Evolutionary conservation across 1,140 invertebrate species (phyloP).

Genomic region (Bradysia coprophila): DNA sequence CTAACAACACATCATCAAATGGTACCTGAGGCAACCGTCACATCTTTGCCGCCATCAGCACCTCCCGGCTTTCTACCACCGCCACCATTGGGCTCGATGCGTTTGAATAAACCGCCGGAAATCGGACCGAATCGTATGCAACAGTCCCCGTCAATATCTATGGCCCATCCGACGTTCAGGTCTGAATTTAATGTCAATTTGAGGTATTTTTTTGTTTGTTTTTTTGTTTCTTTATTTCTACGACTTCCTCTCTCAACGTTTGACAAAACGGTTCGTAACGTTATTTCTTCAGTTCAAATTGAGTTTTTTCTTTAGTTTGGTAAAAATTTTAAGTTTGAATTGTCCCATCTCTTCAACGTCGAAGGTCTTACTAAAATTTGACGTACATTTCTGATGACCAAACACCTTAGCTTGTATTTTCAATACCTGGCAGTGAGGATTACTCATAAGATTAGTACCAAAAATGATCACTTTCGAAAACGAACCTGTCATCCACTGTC

Average conservation of each 20-base stretch:
- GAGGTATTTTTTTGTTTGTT: slow-evolving; percentile 29
- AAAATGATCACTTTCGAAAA: too few species aligned
- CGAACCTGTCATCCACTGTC: too few species aligned
- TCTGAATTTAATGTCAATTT: slow-evolving; percentile 47
- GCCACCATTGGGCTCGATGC: slow-evolving; percentile 39
- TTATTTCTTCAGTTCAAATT: background rate
- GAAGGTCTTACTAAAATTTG: too few species aligned
- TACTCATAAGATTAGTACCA: too few species aligned
- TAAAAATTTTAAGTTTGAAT: slow-evolving; percentile 2
- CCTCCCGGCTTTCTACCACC: slow-evolving; percentile 51
- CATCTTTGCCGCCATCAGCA: slow-evolving; percentile 27
- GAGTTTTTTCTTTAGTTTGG: background rate
- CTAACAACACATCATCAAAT: slow-evolving; percentile 20
- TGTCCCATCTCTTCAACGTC: slow-evolving; percentile 2
- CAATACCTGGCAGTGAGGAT: too few species aligned
- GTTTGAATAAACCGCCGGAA: slow-evolving; percentile 27
- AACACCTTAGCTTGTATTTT: too few species aligned
- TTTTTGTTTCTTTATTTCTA: slow-evolving; percentile 11
- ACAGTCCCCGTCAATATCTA: slow-evolving; percentile 27
- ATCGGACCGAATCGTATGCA: slow-evolving; percentile 31
- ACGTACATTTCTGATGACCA: too few species aligned
- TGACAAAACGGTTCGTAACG: too few species aligned
- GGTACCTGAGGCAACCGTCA: slow-evolving; percentile 21
- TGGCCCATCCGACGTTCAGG: slow-evolving; percentile 64
- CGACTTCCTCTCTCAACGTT: slow-evolving; percentile 8